These are phyloP conservation scores for Ashinkailepas kermadecensis DNA, from an alignment of 2,888 invertebrate genomes.

Conservation along the genomic window DNA sequence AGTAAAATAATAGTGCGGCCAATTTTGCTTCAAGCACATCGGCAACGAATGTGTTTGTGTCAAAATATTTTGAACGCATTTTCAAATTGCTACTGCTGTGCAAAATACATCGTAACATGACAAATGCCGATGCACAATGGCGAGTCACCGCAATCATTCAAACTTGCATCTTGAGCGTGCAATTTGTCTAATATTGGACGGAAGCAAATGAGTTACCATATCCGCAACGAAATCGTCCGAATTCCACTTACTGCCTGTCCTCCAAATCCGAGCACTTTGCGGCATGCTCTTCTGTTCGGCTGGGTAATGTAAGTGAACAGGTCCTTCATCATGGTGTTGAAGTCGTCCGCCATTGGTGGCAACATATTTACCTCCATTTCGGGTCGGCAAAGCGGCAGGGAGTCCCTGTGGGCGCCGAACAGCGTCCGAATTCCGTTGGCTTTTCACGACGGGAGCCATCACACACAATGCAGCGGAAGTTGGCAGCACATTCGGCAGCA, in stretches of 20 bases:
- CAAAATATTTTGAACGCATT: no score
- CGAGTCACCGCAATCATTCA: no score
- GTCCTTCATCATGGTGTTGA: not conserved
- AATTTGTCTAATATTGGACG: not conserved
- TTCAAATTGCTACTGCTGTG: not conserved
- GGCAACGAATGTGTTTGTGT: no score
- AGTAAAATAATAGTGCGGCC: no score
- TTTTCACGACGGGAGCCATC: no score
- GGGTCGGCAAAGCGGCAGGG: not conserved
- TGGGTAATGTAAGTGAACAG: not conserved
- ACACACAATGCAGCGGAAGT: no score
- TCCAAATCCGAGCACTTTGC: not conserved
- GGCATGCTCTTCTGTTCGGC: not conserved
- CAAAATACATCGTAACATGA: not conserved
- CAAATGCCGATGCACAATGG: no score
- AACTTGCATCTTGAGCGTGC: no score
- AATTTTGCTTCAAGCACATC: no score
- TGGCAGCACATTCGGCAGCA: no score
- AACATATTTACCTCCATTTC: not conserved
- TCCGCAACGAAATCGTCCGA: no score
- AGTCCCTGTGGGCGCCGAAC: not conserved
- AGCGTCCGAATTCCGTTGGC: no score
- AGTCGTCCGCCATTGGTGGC: not conserved
- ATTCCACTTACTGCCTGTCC: not conserved
- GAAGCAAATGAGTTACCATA: not conserved